Percentiles rank a stretch among this genome's conserved stretches.
These are phyloP conservation scores for Acyrthosiphon pisum DNA, from an alignment of 1,140 invertebrate species.

Conservation along the genomic window DNA sequence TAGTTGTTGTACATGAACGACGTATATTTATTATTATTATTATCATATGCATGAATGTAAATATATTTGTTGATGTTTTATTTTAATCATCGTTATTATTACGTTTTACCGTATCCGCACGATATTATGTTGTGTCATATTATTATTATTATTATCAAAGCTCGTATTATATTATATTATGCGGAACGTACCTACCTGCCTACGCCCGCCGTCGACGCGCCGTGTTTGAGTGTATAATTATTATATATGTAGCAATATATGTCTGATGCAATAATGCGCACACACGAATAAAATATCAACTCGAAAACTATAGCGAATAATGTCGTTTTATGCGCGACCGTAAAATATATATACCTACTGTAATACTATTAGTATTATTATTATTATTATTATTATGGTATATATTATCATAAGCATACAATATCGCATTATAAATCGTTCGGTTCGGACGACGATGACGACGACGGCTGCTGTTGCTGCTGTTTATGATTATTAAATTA, in stretches of 20 bases:
- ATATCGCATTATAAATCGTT: not conserved
- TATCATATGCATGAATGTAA: not conserved
- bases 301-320: not conserved
- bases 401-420: no score
- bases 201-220: no score
- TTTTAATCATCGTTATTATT: conserved; percentile 18
- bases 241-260: not conserved
- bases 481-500: not conserved
- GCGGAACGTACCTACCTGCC: not conserved
- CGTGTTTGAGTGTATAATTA: not conserved
- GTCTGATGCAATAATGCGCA: not conserved
- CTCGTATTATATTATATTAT: conserved; percentile 3
- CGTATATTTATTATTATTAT: not conserved
- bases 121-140: not conserved
- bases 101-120: not conserved
- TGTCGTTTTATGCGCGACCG: not conserved
- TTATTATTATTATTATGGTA: no score
- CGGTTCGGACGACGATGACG: not conserved
- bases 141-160: not conserved
- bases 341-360: no score
- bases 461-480: not conserved
- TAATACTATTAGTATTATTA: no score
- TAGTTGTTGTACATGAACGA: not conserved
- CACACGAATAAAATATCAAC: not conserved
- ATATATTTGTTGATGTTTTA: conserved; percentile 14